Base-by-base conservation (phyloP, 2,797 vertebrate species). In the Pangasius mekongensis region DNA sequence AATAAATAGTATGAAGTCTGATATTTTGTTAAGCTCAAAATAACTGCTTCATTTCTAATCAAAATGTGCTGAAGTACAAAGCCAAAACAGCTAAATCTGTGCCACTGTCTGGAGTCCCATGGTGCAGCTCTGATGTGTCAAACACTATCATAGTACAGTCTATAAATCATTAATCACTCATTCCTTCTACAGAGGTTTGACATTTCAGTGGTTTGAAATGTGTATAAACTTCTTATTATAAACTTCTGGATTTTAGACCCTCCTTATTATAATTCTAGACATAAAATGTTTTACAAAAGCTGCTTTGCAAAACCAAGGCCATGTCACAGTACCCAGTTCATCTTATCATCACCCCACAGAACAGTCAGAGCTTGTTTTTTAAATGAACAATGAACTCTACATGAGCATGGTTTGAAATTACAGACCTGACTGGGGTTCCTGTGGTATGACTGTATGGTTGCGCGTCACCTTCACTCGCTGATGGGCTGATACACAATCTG, bases 381-480 rank as follows among this genome's bases (percentile, higher is more conserved):
- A 20, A 56, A 56, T 33, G 5, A 58, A 80, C 36, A 64, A 30
- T 39, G 13, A 49, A 30, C 62, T 47, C 39, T 24, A 66, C 18
- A 49, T 33, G 62, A 67, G 0, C 27, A 11, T 18, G 0, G 8
- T 67, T 52, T 22, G n/a, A 33, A 52, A 0, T 9, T 69, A 76
- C 66, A 73, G 13, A 92, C 88, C 91, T 89, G 88, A 43, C 18
- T 76, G 58, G 13, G 90, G 73, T 6, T 87, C 90, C 81, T 90
- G 78, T 24, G 89, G 86, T 64, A 88, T 87, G 81, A 95, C 90
- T 0, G 94, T 96, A 91, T 97, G 97, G 88, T 96, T 95, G 89
- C 96, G 96, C 60, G 97, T 97, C 92, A 97, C 94, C 85, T 97
- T 96, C 71, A 97, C 97, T 18, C 97, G 92, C 87, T 94, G 96